A percentile compares a stretch with the other conserved stretches of the same genome.
These are phyloP conservation scores for Cepaea nemoralis DNA, from an alignment of 1,140 invertebrate genomes.

Conservation along the genomic window DNA sequence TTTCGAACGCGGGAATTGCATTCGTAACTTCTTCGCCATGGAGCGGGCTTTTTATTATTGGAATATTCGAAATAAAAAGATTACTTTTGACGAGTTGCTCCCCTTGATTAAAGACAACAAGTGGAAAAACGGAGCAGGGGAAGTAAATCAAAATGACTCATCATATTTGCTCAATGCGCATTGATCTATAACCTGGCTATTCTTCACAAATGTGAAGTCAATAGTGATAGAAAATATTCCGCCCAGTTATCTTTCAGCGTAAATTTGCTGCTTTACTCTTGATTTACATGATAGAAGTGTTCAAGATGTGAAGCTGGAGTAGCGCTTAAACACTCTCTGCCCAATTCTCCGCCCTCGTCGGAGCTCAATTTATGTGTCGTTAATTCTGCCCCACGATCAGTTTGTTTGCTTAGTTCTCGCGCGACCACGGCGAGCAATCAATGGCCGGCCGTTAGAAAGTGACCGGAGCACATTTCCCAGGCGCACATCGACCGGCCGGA, in stretches of 20 bases:
- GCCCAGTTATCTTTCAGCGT: neutral
- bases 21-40: no score
- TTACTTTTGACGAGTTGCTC: no score
- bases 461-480: neutral
- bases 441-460: conserved; percentile 30
- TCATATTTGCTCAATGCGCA: neutral
- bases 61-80: no score
- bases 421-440: conserved; percentile 16
- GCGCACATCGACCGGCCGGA: neutral
- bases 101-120: no score
- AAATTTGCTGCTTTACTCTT: neutral
- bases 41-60: no score
- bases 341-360: neutral
- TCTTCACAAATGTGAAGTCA: neutral
- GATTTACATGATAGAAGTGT: neutral
- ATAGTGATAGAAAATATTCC: neutral
- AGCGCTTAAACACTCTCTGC: neutral
- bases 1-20: no score
- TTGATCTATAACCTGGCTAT: neutral
- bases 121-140: no score
- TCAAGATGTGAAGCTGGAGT: neutral
- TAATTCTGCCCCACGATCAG: conserved; percentile 18
- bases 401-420: conserved; percentile 7
- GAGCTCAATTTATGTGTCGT: conserved; percentile 7
- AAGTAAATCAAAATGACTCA: neutral